Base-by-base conservation (phyloP, 53 echinoderm and acorn worm species). In the Astropecten irregularis region DNA sequence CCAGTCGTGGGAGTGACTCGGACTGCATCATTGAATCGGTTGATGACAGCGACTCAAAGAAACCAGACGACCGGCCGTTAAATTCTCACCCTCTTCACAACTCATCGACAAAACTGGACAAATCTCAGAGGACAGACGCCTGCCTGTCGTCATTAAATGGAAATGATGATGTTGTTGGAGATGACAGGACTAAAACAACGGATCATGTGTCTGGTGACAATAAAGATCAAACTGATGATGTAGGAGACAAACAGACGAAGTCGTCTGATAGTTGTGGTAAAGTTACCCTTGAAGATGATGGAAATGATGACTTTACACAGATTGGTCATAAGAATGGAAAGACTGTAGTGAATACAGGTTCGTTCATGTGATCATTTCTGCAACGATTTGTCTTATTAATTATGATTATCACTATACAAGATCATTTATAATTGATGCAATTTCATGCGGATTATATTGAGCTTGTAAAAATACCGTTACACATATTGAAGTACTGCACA, bases 11-110 rank as follows among this genome's bases (percentile, higher is more conserved):
- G 4, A 79, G 79, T 26, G 79, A 79, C 48, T 79, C 79, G 31
- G 79, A 79, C 38, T 79, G 79, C 35, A 20, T 79, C 3, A 46
- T 79, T 26, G 79, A 79, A 36, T 61, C 79, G 2, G 49, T 79
- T 14, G 31, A 22, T 18, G 33, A 60, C 42, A 22, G 18, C 30
- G 1, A 15, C 2, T 9, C 63, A 32, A 31, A 79, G 49, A 49
- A 31, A 5, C 23, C 25, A 4, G 9, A 31, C 2, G 37, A 5
- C 32, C 33, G 29, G 9, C 32, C 28, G 33, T 66, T 37, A 34
- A 66, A 66, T 1, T 66, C 66, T 9, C 22, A 16, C 37, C n/a
- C 6, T 21, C 7, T 36, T 21, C 21, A 32, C 48, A 4, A 11
- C 2, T 9, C 63, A 32, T n/a, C 61, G 35, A 49, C 23, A 20